Percentiles rank a stretch among this genome's conserved stretches.
Conservation (phyloP, 2,888 invertebrate species). For the Auanema sp. region DNA sequence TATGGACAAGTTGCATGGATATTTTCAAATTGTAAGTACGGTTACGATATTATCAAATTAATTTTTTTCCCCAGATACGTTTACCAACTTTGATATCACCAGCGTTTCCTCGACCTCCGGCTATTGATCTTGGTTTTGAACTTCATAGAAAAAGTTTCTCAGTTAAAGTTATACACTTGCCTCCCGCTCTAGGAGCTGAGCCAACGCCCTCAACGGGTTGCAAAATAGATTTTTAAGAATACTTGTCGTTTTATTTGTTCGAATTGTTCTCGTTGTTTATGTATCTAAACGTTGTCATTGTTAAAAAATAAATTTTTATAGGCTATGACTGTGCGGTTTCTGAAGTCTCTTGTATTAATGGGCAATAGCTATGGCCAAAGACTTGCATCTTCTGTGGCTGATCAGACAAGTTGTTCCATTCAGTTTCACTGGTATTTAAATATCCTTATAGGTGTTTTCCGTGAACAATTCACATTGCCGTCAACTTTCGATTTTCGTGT, state of each 20-base stretch:
- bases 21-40: constrained; percentile 18
- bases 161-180: constrained; percentile 22
- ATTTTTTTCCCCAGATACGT: constrained; percentile 8
- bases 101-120: constrained; percentile 16
- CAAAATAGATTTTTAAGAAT: constrained; percentile 15
- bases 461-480: constrained; percentile 34
- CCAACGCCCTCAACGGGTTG: constrained; percentile 10
- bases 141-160: constrained; percentile 23
- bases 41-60: not conserved
- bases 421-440: not conserved
- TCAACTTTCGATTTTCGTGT: constrained; percentile 36
- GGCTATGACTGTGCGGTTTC: too few relatives aligned
- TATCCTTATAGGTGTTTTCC: constrained; percentile 10
- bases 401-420: not conserved
- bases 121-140: constrained; percentile 21
- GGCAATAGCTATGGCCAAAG: too few relatives aligned
- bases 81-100: constrained; percentile 17
- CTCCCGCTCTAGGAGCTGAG: constrained; percentile 17
- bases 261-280: too few relatives aligned
- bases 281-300: too few relatives aligned
- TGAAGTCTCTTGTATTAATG: too few relatives aligned
- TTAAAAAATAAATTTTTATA: too few relatives aligned
- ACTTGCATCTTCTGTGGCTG: not conserved
- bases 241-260: not conserved
- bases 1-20: constrained; percentile 23